A percentile compares a stretch with the other conserved stretches of the same genome.
phyloP scores from a whole-genome alignment of 2,113 vertebrate genomes.

The Mus pahari region DNA sequence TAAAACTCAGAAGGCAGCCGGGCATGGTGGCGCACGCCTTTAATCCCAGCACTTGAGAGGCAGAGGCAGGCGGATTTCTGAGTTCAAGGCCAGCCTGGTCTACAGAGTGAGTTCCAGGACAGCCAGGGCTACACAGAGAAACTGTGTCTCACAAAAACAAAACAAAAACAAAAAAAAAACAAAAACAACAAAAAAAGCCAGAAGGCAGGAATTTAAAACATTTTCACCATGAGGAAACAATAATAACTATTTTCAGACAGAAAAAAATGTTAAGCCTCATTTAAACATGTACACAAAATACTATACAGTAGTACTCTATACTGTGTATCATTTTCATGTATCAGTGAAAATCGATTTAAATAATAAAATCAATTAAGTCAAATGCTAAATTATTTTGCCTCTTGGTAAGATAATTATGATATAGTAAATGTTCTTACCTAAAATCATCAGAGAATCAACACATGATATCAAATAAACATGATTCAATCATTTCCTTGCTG shows the following conservation, averaged over 20 bases:
- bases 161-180: too few relatives aligned
- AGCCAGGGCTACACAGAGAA: too few relatives aligned
- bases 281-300: not conserved
- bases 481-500: not conserved
- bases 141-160: too few relatives aligned
- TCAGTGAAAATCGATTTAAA: not conserved
- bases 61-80: too few relatives aligned
- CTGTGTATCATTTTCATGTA: not conserved
- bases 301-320: not conserved
- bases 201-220: not conserved
- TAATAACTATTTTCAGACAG: not conserved
- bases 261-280: not conserved
- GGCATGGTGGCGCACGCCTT: too few relatives aligned
- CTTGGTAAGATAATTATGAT: not conserved
- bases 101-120: too few relatives aligned
- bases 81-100: too few relatives aligned
- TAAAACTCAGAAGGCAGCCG: too few relatives aligned
- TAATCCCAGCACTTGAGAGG: too few relatives aligned
- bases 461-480: not conserved
- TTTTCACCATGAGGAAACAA: not conserved
- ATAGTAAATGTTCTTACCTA: slow-evolving; percentile 1
- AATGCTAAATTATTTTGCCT: slow-evolving; percentile 10
- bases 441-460: not conserved
- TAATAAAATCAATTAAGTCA: not conserved
- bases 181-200: too few relatives aligned